Evolutionary conservation across 1,140 invertebrate genomes (phyloP).

Genomic region (Aphaenogaster ashmeadi): DNA sequence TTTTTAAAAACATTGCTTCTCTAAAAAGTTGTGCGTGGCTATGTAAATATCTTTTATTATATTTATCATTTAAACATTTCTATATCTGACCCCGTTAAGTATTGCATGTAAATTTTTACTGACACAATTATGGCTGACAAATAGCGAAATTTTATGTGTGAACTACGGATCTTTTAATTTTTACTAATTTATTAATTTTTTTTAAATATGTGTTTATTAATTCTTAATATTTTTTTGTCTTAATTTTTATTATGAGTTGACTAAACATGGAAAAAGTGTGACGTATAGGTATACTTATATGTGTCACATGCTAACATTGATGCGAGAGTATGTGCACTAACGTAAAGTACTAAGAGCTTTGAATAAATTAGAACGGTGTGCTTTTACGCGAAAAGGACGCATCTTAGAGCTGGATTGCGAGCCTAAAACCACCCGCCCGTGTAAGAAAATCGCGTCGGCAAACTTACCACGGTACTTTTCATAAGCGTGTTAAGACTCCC

Average conservation of each 20-base stretch:
- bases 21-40: neutral
- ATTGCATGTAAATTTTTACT: neutral
- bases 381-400: constrained; percentile 12
- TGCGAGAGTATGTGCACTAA: neutral
- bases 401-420: constrained; percentile 20
- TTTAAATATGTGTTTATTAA: neutral
- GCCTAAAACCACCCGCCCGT: neutral
- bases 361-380: constrained; percentile 29
- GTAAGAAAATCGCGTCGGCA: constrained; percentile 16
- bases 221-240: neutral
- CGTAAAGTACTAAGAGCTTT: constrained; percentile 1
- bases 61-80: constrained; percentile 6
- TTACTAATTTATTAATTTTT: neutral
- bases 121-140: neutral
- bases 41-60: constrained; percentile 14
- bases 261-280: neutral
- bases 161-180: neutral
- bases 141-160: neutral
- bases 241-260: neutral
- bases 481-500: constrained; percentile 9
- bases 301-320: neutral
- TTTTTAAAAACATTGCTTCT: neutral
- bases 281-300: neutral
- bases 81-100: neutral
- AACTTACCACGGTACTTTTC: constrained; percentile 23